Base-by-base conservation (phyloP, 1,140 invertebrate genomes). In the Eulimnadia texana region DNA sequence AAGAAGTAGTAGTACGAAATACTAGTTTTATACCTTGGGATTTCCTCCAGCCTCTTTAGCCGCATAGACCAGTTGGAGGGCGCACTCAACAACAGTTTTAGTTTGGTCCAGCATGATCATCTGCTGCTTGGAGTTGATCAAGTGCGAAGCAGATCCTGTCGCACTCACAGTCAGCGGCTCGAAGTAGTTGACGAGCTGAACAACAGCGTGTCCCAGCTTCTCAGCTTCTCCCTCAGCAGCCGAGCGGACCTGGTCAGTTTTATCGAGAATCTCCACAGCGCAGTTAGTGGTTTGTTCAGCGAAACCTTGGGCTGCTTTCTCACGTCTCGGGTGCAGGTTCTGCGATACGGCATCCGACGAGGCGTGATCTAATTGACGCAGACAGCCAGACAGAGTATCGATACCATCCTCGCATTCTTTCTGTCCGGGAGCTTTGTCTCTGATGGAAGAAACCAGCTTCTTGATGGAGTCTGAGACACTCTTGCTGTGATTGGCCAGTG, bases 401-500 rank as follows among this genome's bases (percentile, higher is more conserved):
- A 95, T 82, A 0, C 89, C 89, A 1, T 79, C 77, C 49, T 92
- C 88, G 72, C 94, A 96, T 73, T 98, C 93, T 3, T 85, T 84
- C 70, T 96, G 92, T 0, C 95, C 95, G 0, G 95, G 94, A 0
- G 93, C 93, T 70, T 90, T 92, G 67, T 97, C 93, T 47, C 92
- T 80, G 63, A 97, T 94, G 47, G 90, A 88, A 25, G 89, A 83
- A 0, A 95, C 91, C 1, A 98, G 77, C 13, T 84, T 82, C 72
- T 98, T 98, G 65, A 99, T 97, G 0, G 92, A 90, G 70, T 98
- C 93, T 16, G 92, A 96, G 0, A 98, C 92, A 66, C 83, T 86
- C 72, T 93, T 95, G 67, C 91, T 95, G 72, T 96, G 90, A 67
- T 83, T 85, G 0, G 94, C 93, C 56, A 98, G 80, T 49, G 86